A percentile compares a stretch with the other conserved stretches of the same genome.
Conservation (phyloP, 2,888 invertebrate genomes). For the Pasiphila rectangulata region DNA sequence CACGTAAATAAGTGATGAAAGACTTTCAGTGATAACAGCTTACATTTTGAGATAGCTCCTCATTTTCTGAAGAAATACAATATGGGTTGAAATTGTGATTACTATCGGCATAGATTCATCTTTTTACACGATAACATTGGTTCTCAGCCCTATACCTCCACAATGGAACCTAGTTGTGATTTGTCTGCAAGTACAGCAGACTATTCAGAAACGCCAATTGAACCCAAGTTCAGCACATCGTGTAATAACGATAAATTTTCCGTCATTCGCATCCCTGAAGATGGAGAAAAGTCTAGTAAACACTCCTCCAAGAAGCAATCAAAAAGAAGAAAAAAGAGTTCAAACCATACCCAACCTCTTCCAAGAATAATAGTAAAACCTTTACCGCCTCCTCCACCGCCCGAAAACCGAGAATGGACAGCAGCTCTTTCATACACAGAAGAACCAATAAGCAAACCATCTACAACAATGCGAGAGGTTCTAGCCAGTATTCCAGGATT, state of each 20-base stretch:
- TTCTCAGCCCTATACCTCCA: conserved; percentile 40
- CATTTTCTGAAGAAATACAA: conserved; percentile 45
- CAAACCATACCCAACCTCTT: conserved; percentile 82
- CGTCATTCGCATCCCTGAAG: conserved; percentile 72
- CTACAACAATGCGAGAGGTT: conserved; percentile 94
- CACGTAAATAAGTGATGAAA: conserved; percentile 49
- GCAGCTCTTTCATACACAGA: conserved; percentile 67
- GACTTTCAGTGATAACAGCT: conserved; percentile 19
- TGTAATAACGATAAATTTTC: conserved; percentile 69
- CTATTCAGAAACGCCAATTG: conserved; percentile 64
- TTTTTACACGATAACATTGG: conserved; percentile 50
- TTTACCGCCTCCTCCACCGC: conserved; percentile 84
- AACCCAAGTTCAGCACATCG: conserved; percentile 59
- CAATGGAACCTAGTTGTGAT: conserved; percentile 68
- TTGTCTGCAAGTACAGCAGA: conserved; percentile 60
- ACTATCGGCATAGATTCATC: conserved; percentile 64
- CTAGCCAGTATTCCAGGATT: conserved; percentile 95
- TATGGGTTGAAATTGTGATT: conserved; percentile 76
- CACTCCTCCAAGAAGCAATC: conserved; percentile 87
- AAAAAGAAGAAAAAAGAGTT: conserved; percentile 90
- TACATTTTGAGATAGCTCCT: conserved; percentile 5
- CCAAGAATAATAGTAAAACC: conserved; percentile 92
- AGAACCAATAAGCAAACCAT: conserved; percentile 70
- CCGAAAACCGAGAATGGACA: conserved; percentile 73
- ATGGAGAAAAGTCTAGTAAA: conserved; percentile 84